Evolutionary conservation across 2,888 invertebrate species (phyloP).

Genomic region (Synergus japonicus): DNA sequence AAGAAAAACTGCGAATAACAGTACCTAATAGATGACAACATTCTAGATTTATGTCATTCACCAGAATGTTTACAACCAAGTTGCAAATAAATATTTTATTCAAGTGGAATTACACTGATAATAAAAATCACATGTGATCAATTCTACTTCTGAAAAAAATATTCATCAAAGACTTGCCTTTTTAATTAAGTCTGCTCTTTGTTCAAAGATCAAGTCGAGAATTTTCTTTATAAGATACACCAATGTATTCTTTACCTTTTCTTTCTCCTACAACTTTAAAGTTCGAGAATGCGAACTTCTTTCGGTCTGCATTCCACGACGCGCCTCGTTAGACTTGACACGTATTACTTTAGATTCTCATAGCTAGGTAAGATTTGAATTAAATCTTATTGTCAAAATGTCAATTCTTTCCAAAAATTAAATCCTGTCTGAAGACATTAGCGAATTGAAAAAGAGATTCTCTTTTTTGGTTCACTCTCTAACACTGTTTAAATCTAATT

Average conservation of each 20-base stretch:
- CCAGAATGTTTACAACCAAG: not conserved
- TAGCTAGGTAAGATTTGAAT: constrained; percentile 29
- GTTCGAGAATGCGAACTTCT: constrained; percentile 49
- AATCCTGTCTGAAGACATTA: not conserved
- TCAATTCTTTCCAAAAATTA: not conserved
- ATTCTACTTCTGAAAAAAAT: not conserved
- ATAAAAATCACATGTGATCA: not conserved
- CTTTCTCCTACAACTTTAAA: constrained; percentile 51
- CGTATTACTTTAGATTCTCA: constrained; percentile 72
- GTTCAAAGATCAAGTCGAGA: not conserved
- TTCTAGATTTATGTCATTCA: constrained; percentile 20
- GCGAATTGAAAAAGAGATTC: too few species aligned
- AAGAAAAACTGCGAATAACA: constrained; percentile 30
- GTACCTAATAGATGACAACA: constrained; percentile 35
- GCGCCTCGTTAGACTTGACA: constrained; percentile 72
- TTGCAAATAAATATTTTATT: not conserved
- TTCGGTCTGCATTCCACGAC: constrained; percentile 67
- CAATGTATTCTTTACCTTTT: constrained; percentile 49
- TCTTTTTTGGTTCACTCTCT: too few species aligned
- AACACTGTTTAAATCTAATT: too few species aligned
- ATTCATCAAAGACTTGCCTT: not conserved
- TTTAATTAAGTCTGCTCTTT: not conserved
- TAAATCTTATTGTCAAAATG: constrained; percentile 20
- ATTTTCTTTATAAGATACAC: not conserved
- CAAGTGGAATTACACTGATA: too few species aligned